Conservation (phyloP, 2,888 invertebrate species). For the Margaritifera margaritifera region DNA sequence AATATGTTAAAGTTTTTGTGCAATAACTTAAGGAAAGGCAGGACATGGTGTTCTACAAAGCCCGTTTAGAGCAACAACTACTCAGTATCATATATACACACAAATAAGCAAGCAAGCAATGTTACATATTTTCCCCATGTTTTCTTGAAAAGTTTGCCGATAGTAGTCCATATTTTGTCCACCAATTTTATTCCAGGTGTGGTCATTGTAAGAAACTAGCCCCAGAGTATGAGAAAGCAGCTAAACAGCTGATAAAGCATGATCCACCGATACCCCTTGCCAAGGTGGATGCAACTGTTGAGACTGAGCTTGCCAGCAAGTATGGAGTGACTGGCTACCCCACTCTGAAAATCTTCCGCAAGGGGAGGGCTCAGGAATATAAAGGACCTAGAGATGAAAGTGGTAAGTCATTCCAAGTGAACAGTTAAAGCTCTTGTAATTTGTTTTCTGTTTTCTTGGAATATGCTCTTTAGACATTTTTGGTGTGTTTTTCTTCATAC, state of each 20-base stretch:
- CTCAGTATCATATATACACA: no score
- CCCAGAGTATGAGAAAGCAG: conserved; percentile 76
- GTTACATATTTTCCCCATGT: no score
- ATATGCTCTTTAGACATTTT: neutral
- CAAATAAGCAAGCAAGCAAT: no score
- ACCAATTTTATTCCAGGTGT: conserved; percentile 69
- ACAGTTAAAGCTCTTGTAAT: neutral
- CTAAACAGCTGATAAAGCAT: conserved; percentile 70
- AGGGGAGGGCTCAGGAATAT: conserved; percentile 74
- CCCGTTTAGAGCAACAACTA: no score
- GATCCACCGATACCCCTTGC: conserved; percentile 74
- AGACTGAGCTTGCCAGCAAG: conserved; percentile 73
- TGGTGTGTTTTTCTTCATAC: neutral
- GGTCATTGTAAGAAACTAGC: conserved; percentile 75
- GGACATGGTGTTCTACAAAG: no score
- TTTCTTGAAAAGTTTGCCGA: no score
- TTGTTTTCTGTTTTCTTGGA: neutral
- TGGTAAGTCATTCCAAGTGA: conserved; percentile 66
- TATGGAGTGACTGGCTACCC: conserved; percentile 76
- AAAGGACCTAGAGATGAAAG: conserved; percentile 73
- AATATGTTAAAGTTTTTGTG: no score
- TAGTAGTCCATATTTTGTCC: no score
- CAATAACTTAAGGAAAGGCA: no score
- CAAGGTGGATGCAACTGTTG: conserved; percentile 76
- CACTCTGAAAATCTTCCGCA: conserved; percentile 76